These are phyloP conservation scores for Larimichthys polyactis DNA, from an alignment of 2,113 vertebrate species.

Conservation along the genomic window DNA sequence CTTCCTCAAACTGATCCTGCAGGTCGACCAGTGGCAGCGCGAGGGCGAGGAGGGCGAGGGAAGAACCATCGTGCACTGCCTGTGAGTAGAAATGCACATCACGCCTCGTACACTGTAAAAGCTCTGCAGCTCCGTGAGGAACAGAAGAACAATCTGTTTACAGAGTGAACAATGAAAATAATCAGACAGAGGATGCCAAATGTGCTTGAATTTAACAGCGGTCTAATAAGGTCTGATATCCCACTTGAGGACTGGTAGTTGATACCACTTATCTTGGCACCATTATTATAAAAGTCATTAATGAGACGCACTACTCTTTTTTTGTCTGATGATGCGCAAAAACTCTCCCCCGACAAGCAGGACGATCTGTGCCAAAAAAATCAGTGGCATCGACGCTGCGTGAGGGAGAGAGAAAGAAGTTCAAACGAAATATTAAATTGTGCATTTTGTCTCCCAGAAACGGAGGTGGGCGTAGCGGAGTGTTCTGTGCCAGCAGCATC, in stretches of 20 bases:
- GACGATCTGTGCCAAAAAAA: not conserved
- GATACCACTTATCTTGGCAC: not conserved
- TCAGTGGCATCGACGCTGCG: not conserved
- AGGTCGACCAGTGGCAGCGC: conserved; percentile 99
- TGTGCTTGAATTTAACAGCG: not conserved
- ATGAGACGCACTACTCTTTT: not conserved
- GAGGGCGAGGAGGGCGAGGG: conserved; percentile 98
- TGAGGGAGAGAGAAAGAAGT: not conserved
- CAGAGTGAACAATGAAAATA: not conserved
- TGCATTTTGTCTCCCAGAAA: conserved; percentile 83
- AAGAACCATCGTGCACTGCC: conserved; percentile 95
- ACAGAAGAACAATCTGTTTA: not conserved
- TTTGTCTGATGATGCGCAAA: not conserved
- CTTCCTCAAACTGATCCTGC: conserved; percentile 97
- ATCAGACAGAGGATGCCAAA: not conserved
- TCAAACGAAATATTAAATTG: not conserved
- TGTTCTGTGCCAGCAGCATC: conserved; percentile 97
- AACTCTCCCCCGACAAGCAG: not conserved
- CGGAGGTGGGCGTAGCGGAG: conserved; percentile 94
- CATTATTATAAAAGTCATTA: not conserved
- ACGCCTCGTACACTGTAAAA: not conserved
- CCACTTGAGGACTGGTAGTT: not conserved
- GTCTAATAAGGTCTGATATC: not conserved
- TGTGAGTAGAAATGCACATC: conserved; percentile 86
- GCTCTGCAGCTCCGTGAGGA: not conserved